A percentile compares a stretch with the other conserved stretches of the same genome.
Conservation (phyloP, 1,140 invertebrate species). For the Orius insidiosus region DNA sequence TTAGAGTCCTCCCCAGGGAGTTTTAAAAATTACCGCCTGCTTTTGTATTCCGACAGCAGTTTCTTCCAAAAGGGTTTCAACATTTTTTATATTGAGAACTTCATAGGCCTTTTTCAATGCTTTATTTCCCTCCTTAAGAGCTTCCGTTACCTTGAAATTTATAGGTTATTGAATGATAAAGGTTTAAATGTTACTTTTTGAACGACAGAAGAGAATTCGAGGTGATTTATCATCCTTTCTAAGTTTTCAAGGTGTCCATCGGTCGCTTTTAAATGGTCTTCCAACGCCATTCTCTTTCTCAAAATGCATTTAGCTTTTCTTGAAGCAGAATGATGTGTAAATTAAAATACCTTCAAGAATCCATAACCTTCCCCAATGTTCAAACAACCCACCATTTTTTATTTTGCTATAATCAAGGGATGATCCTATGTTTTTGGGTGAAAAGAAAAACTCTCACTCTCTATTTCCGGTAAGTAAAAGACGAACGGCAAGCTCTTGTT, state of each 20-base stretch:
- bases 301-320: slow-evolving; percentile 7
- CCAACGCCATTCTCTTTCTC: slow-evolving; percentile 1
- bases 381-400: no score
- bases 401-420: no score
- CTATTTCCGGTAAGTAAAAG: not conserved
- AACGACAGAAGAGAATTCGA: not conserved
- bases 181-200: not conserved
- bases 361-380: no score
- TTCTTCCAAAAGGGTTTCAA: slow-evolving; percentile 3
- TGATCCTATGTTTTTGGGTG: no score
- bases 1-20: no score
- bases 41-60: slow-evolving; percentile 4
- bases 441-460: not conserved
- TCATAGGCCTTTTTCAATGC: slow-evolving; percentile 2
- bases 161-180: no score
- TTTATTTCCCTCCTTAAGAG: not conserved
- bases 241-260: slow-evolving; percentile 3
- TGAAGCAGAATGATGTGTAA: no score
- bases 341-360: no score
- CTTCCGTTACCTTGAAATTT: slow-evolving; percentile 1
- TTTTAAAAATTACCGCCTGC: slow-evolving; percentile 1
- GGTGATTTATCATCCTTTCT: not conserved
- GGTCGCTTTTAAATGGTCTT: slow-evolving; percentile 1
- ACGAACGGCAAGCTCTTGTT: slow-evolving; percentile 1
- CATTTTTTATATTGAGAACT: slow-evolving; percentile 7